These are phyloP conservation scores for Ellobius talpinus DNA, from an alignment of 2,113 vertebrate genomes.

Conservation along the genomic window DNA sequence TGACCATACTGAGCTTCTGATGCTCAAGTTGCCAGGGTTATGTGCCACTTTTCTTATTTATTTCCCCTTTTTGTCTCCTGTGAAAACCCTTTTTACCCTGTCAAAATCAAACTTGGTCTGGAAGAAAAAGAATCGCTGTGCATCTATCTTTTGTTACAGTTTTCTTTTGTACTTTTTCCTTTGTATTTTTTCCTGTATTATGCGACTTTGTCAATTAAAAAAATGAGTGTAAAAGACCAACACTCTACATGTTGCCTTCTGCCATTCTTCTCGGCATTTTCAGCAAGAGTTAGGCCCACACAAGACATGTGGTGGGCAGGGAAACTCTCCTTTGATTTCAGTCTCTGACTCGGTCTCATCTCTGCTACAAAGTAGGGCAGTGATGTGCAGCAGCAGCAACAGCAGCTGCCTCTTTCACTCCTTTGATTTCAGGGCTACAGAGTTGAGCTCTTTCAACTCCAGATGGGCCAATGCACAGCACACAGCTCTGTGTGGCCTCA, in stretches of 20 bases:
- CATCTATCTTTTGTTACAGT: background rate
- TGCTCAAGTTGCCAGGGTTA: background rate
- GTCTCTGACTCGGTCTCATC: background rate
- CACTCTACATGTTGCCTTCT: conserved; percentile 19
- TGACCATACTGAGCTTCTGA: conserved; percentile 5
- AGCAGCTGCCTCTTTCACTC: conserved; percentile 44
- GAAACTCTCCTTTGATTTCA: conserved; percentile 69
- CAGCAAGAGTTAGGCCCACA: conserved; percentile 41
- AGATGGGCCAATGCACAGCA: conserved; percentile 25
- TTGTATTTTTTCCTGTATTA: background rate
- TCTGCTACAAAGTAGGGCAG: conserved; percentile 55
- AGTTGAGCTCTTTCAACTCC: conserved; percentile 62
- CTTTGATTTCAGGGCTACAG: conserved; percentile 39
- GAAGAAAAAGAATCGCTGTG: background rate
- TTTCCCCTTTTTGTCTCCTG: background rate
- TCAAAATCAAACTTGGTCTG: conserved; percentile 8
- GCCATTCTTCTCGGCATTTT: background rate
- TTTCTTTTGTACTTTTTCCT: background rate
- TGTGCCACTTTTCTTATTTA: background rate
- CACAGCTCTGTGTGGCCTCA: conserved; percentile 43
- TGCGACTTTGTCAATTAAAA: conserved; percentile 25
- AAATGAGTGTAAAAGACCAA: conserved; percentile 8
- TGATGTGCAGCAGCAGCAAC: background rate
- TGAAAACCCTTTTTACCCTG: background rate
- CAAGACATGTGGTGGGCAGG: background rate